phyloP scores from a whole-genome alignment of 2,113 vertebrate species.

The Phalacrocorax pelagicus region DNA sequence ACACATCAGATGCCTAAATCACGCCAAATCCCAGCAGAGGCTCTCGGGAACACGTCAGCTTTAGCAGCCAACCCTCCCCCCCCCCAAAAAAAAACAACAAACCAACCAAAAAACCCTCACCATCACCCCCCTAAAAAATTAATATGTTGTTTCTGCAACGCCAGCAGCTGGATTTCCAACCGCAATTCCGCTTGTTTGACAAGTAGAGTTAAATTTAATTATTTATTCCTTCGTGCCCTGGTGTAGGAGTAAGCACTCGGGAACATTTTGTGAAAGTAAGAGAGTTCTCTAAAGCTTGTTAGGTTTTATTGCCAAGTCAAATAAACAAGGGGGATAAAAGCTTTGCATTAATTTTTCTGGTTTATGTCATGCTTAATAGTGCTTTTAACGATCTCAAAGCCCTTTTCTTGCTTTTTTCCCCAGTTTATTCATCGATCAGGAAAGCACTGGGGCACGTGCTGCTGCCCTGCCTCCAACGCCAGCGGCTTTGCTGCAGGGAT shows the following conservation, averaged over 20 bases:
- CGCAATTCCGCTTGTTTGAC: neutral
- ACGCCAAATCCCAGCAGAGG: neutral
- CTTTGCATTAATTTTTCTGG: neutral
- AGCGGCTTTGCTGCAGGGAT: neutral
- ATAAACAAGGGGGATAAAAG: constrained; percentile 4
- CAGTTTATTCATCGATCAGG: neutral
- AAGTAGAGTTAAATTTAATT: neutral
- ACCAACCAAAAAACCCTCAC: no score
- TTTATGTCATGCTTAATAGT: neutral
- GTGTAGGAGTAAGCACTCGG: neutral
- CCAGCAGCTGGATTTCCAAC: neutral
- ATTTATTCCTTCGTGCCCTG: neutral
- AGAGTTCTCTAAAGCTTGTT: neutral
- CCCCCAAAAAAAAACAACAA: neutral
- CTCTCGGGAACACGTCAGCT: neutral
- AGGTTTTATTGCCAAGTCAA: neutral
- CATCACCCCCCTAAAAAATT: neutral
- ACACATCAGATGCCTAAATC: neutral
- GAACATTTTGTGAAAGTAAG: neutral
- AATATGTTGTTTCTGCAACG: fast-evolving
- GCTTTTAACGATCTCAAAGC: neutral
- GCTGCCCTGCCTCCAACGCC: neutral
- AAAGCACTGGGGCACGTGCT: neutral
- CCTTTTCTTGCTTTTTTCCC: neutral
- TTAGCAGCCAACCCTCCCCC: neutral